A percentile compares a stretch with the other conserved stretches of the same genome.
These are phyloP conservation scores for Rhineura floridana DNA, from an alignment of 2,113 vertebrate species.

Conservation along the genomic window DNA sequence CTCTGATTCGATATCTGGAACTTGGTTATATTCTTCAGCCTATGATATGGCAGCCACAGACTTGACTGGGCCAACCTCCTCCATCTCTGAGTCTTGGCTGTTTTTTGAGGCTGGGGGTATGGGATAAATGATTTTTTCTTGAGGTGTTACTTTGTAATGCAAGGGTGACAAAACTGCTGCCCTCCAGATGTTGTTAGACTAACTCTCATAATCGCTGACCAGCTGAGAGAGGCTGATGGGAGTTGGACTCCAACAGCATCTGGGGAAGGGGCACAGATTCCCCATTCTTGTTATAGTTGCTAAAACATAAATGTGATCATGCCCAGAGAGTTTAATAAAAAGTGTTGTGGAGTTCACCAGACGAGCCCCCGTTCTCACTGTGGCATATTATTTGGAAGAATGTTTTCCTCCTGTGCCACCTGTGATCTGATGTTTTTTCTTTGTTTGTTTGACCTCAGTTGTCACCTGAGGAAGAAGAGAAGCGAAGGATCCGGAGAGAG, in stretches of 20 bases:
- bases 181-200: background rate
- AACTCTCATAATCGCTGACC: background rate
- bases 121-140: constrained; percentile 25
- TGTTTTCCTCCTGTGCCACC: background rate
- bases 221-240: background rate
- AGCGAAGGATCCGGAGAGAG: constrained; percentile 93
- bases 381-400: constrained; percentile 35
- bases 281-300: background rate
- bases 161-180: background rate
- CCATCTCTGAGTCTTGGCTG: background rate
- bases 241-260: background rate
- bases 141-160: background rate
- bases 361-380: constrained; percentile 51
- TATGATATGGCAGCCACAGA: background rate
- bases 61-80: background rate
- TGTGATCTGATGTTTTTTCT: constrained; percentile 61
- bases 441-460: constrained; percentile 79
- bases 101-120: background rate
- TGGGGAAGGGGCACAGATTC: background rate
- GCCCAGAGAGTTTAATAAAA: background rate
- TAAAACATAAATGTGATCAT: background rate
- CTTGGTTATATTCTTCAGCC: background rate
- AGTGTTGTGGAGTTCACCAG: constrained; percentile 49
- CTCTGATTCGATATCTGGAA: background rate
- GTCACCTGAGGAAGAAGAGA: constrained; percentile 98